Percentiles rank a stretch among this genome's conserved stretches.
These are phyloP conservation scores for Epizoanthus illoricatus DNA, from an alignment of 92 coral and sea anemone species.

Conservation along the genomic window DNA sequence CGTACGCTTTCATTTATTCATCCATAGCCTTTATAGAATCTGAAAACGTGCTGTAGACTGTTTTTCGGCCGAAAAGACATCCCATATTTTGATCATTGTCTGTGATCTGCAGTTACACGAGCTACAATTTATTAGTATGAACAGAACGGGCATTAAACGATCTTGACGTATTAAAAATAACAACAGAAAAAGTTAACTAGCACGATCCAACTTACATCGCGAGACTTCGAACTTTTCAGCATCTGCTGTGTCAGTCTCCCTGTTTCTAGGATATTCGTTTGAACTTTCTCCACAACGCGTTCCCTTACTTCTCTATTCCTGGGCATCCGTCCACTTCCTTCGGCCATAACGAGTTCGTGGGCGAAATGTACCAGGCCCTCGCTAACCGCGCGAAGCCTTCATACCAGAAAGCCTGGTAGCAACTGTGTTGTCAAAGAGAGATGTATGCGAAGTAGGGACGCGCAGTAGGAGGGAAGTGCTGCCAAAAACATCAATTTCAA, in stretches of 20 bases:
- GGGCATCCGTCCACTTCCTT: slow-evolving; percentile 27
- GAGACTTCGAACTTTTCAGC: slow-evolving; percentile 74
- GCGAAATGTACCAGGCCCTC: background rate
- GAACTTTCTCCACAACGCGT: slow-evolving; percentile 68
- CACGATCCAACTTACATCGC: slow-evolving; percentile 53
- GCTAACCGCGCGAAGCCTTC: background rate
- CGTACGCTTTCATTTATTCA: too few relatives aligned
- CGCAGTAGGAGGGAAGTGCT: background rate
- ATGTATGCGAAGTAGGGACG: background rate
- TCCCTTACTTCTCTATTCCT: slow-evolving; percentile 71
- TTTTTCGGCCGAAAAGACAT: too few relatives aligned
- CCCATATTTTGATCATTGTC: too few relatives aligned
- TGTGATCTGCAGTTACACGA: too few relatives aligned
- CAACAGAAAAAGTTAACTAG: too few relatives aligned
- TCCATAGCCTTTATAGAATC: too few relatives aligned
- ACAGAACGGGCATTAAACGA: too few relatives aligned
- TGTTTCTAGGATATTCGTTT: slow-evolving; percentile 66
- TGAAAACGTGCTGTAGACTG: too few relatives aligned
- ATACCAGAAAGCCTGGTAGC: slow-evolving; percentile 19
- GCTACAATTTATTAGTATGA: too few relatives aligned
- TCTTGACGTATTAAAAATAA: too few relatives aligned
- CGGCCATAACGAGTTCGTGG: slow-evolving; percentile 38
- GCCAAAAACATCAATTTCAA: background rate
- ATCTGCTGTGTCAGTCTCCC: slow-evolving; percentile 80
- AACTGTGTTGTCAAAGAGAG: background rate